Base-by-base conservation (phyloP, 1,140 invertebrate genomes). In the Drosophila lini region DNA sequence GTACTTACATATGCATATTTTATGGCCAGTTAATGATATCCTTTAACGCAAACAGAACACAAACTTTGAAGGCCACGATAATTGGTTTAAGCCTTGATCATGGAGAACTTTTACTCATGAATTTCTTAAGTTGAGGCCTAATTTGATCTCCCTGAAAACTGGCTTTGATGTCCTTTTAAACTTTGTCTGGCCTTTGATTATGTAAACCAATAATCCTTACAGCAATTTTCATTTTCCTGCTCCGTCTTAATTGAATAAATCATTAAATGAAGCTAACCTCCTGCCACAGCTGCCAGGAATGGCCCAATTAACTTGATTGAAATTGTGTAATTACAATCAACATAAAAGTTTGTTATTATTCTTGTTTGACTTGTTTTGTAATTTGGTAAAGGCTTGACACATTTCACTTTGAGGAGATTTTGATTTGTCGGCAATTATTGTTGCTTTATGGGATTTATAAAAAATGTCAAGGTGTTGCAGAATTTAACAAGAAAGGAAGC, bases 281-380 rank as follows among this genome's bases (percentile, higher is more conserved):
- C n/a, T 28, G 52, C 34, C 11, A 31, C 34, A 56, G 42, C 38
- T 55, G 55, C 53, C 11, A 45, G 50, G 74, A 84, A 75, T 69
- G 65, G 40, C 42, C 45, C 77, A 80, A 84, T 84, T 84, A 84
- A 84, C 48, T 77, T 84, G 74, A 84, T 80, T 80, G 81, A 80
- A 84, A 78, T 78, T 69, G 59, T 69, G 59, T 78, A 67, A 77
- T 73, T 55, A 65, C 67, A 84, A 74, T 84, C 80, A 74, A 25
- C 60, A 80, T 80, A 62, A 74, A 82, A 75, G 36, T 64, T 78
- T 64, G 41, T 41, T 60, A 68, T 65, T 60, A n/a, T 36, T 53
- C 48, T 48, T 62, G 50, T 70, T 67, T 56, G 31, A 47, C 44
- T 73, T 48, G 69, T 57, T 56, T 63, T 47, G 6, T 52, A 65